phyloP scores from a whole-genome alignment of 2,888 invertebrate species.

The Agonopterix subpropinquella region DNA sequence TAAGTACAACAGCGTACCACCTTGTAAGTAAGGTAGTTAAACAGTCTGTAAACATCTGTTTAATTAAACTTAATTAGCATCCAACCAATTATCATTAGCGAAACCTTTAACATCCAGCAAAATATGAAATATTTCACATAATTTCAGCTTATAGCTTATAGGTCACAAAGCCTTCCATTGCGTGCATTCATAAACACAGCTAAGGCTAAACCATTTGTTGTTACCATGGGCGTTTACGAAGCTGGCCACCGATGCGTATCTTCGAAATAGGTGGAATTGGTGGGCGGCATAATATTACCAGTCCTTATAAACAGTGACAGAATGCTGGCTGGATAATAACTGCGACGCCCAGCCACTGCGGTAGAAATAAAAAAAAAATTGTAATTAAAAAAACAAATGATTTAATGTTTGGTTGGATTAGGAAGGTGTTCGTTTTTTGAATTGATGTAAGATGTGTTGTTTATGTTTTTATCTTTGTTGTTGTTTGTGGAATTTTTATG shows the following conservation, averaged over 20 bases:
- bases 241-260: conserved; percentile 66
- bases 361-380: conserved; percentile 17
- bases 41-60: no score
- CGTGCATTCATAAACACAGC: neutral
- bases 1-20: no score
- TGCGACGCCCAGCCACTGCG: conserved; percentile 41
- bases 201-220: neutral
- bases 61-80: no score
- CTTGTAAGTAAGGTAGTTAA: no score
- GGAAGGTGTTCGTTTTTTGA: neutral
- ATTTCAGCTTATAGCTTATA: neutral
- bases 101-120: no score
- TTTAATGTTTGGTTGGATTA: neutral
- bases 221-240: conserved; percentile 43
- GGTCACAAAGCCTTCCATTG: neutral
- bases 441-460: neutral
- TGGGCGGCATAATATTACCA: conserved; percentile 70
- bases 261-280: conserved; percentile 63
- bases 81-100: no score
- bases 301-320: conserved; percentile 56
- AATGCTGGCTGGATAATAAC: conserved; percentile 39
- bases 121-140: no score
- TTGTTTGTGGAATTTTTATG: no score
- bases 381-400: neutral
- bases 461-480: no score